Conservation (phyloP, 2,113 vertebrate genomes). For the Thunnus maccoyii region DNA sequence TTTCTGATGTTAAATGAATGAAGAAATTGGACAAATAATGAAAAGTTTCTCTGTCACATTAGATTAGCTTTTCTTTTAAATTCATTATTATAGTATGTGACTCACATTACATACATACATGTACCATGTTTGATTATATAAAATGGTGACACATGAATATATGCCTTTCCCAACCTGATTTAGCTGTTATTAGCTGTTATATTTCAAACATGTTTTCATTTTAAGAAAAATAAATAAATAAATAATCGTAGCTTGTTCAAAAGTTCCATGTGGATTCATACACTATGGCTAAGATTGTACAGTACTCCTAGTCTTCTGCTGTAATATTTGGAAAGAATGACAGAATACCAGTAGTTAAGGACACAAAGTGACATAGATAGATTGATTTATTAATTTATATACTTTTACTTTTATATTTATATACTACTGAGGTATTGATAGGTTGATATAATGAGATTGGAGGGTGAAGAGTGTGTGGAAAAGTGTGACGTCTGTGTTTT, state of each 20-base stretch:
- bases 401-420: slow-evolving; percentile 4
- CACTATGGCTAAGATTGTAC: neutral
- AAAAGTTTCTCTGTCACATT: neutral
- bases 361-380: slow-evolving; percentile 1
- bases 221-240: neutral
- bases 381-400: slow-evolving; percentile 18
- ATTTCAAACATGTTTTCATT: neutral
- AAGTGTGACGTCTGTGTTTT: slow-evolving; percentile 58
- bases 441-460: slow-evolving; percentile 13
- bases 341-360: neutral
- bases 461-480: slow-evolving; percentile 31
- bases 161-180: neutral
- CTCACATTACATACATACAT: neutral
- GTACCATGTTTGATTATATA: neutral
- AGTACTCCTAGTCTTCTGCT: neutral
- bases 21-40: neutral
- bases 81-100: neutral
- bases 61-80: neutral
- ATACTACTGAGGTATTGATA: slow-evolving; percentile 30
- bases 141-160: neutral
- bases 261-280: slow-evolving; percentile 15
- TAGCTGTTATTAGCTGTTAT: neutral
- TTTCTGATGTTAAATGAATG: neutral
- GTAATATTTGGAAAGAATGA: neutral
- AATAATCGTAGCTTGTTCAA: slow-evolving; percentile 3